A percentile compares a stretch with the other conserved stretches of the same genome.
These are phyloP conservation scores for Drosophila cardini DNA, from an alignment of 1,140 invertebrate genomes.

Conservation along the genomic window DNA sequence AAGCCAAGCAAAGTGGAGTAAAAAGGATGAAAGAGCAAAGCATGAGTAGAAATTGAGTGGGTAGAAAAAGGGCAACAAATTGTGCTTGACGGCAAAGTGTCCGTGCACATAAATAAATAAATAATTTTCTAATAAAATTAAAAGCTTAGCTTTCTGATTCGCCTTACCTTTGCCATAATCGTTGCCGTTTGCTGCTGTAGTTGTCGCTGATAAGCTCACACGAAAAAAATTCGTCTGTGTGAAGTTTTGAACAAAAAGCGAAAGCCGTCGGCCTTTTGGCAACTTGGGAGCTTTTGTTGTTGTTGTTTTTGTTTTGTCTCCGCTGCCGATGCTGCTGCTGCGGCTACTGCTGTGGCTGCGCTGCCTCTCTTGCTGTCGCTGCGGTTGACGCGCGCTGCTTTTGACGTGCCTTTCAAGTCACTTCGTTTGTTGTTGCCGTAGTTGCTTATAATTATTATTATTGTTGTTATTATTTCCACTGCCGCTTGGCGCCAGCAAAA, in stretches of 20 bases:
- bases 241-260: constrained; percentile 22
- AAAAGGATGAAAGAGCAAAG: not conserved
- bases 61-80: constrained; percentile 13
- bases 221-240: constrained; percentile 32
- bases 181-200: constrained; percentile 1
- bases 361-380: constrained; percentile 12
- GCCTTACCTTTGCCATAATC: constrained; percentile 73
- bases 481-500: constrained; percentile 28
- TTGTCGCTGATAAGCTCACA: constrained; percentile 35
- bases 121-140: constrained; percentile 78
- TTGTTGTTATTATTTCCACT: constrained; percentile 11
- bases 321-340: constrained; percentile 1
- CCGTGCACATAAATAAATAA: constrained; percentile 67
- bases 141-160: constrained; percentile 47
- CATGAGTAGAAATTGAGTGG: not conserved
- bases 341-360: constrained; percentile 2
- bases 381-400: constrained; percentile 27
- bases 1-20: constrained; percentile 3
- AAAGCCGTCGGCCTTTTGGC: constrained; percentile 56
- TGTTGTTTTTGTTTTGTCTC: constrained; percentile 29
- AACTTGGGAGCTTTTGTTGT: constrained; percentile 31
- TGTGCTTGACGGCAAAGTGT: constrained; percentile 5
- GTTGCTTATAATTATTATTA: constrained; percentile 21
- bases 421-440: constrained; percentile 23
- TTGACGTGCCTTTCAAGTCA: constrained; percentile 33